Conservation (phyloP, 2,113 vertebrate species). For the Hepsetus odoe region DNA sequence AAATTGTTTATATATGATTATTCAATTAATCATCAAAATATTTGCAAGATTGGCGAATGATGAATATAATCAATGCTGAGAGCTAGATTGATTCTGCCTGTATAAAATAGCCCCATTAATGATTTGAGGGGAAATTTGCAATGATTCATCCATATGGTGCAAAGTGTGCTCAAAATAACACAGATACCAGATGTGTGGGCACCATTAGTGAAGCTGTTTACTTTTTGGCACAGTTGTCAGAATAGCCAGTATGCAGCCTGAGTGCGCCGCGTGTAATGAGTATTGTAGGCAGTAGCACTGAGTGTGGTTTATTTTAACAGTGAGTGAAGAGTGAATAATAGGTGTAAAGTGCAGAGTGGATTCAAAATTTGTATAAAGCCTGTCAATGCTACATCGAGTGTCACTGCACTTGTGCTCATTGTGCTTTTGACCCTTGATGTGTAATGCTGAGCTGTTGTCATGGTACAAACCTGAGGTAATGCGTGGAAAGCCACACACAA, state of each 20-base stretch:
- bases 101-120: no score
- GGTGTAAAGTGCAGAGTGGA: not conserved
- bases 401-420: not conserved
- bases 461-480: not conserved
- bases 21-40: no score
- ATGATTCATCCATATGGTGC: not conserved
- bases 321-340: not conserved
- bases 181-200: not conserved
- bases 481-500: not conserved
- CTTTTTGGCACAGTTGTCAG: not conserved
- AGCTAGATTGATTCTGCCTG: no score
- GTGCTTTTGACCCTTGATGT: not conserved
- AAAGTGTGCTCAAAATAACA: not conserved
- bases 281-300: not conserved
- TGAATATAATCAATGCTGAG: no score
- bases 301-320: not conserved
- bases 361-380: not conserved
- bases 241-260: not conserved
- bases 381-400: not conserved
- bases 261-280: no score
- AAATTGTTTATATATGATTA: no score
- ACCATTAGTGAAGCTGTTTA: not conserved
- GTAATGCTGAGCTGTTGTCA: not conserved
- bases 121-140: no score
- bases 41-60: no score